phyloP scores from a whole-genome alignment of 2,888 invertebrate genomes.

The Aporophyla nigra region DNA sequence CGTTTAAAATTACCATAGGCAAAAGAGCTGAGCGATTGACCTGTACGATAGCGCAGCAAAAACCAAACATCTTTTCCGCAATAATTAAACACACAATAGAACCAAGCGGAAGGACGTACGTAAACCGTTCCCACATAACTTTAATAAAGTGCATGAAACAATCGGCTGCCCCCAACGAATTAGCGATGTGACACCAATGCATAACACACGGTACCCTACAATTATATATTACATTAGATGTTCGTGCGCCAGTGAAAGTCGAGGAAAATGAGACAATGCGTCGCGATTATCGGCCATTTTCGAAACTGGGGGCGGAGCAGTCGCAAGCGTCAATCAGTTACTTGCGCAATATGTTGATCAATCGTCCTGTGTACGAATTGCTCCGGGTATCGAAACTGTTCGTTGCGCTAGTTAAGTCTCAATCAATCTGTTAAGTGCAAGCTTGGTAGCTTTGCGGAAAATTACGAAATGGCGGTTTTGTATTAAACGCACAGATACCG shows the following conservation, averaged over 20 bases:
- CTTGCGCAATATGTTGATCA: slow-evolving; percentile 59
- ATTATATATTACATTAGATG: slow-evolving; percentile 78
- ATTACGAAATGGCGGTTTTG: slow-evolving; percentile 22
- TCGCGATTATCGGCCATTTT: slow-evolving; percentile 75
- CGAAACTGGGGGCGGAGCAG: slow-evolving; percentile 71
- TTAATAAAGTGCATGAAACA: slow-evolving; percentile 46
- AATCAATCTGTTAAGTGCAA: slow-evolving; percentile 35
- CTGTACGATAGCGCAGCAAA: slow-evolving; percentile 21
- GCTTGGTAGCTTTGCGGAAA: slow-evolving; percentile 16
- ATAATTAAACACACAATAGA: slow-evolving; percentile 30
- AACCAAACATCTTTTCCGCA: slow-evolving; percentile 40
- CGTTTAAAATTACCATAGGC: neutral
- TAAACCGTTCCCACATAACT: slow-evolving; percentile 43
- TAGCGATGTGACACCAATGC: slow-evolving; percentile 68
- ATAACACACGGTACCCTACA: slow-evolving; percentile 68
- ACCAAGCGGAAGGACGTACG: slow-evolving; percentile 46
- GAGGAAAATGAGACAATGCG: slow-evolving; percentile 78
- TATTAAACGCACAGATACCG: neutral
- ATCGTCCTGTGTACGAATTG: slow-evolving; percentile 32
- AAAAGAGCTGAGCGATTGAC: slow-evolving; percentile 21
- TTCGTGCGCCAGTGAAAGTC: slow-evolving; percentile 74
- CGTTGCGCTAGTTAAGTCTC: slow-evolving; percentile 41
- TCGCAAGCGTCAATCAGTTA: slow-evolving; percentile 50
- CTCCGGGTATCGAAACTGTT: slow-evolving; percentile 32
- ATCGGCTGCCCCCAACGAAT: slow-evolving; percentile 54